Evolutionary conservation across 2,888 invertebrate genomes (phyloP).

Genomic region (Liposcelis brunnea): DNA sequence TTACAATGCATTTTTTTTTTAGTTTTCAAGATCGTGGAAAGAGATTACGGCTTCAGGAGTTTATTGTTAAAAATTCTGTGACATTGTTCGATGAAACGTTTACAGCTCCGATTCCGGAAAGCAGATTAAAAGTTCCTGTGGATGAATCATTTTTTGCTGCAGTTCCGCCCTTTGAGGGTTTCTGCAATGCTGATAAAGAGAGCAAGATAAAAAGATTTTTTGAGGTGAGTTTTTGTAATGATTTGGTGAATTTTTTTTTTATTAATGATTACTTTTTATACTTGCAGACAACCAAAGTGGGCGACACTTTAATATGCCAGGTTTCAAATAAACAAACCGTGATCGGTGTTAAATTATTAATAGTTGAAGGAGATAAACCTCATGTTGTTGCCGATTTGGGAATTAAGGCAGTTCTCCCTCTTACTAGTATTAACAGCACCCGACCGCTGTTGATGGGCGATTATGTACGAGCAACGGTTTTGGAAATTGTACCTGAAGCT

Average conservation of each 20-base stretch:
- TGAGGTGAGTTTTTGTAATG: constrained; percentile 39
- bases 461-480: constrained; percentile 72
- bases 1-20: constrained; percentile 36
- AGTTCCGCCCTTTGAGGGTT: constrained; percentile 76
- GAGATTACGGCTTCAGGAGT: constrained; percentile 67
- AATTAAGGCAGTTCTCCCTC: constrained; percentile 41
- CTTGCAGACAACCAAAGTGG: constrained; percentile 24
- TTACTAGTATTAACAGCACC: constrained; percentile 34
- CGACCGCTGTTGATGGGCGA: constrained; percentile 67
- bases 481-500: constrained; percentile 70
- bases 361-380: constrained; percentile 60
- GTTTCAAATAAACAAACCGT: constrained; percentile 23
- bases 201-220: constrained; percentile 64
- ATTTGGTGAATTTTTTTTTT: not conserved
- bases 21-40: constrained; percentile 68
- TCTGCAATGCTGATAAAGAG: constrained; percentile 59
- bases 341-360: constrained; percentile 51
- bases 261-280: constrained; percentile 12
- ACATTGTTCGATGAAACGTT: constrained; percentile 46
- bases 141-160: constrained; percentile 42
- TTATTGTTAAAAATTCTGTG: constrained; percentile 69
- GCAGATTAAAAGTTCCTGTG: constrained; percentile 14
- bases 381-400: constrained; percentile 73
- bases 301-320: constrained; percentile 26
- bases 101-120: constrained; percentile 14